A percentile compares a stretch with the other conserved stretches of the same genome.
These are phyloP conservation scores for Saccostrea glomerata DNA, from an alignment of 1,140 invertebrate genomes.

Conservation along the genomic window DNA sequence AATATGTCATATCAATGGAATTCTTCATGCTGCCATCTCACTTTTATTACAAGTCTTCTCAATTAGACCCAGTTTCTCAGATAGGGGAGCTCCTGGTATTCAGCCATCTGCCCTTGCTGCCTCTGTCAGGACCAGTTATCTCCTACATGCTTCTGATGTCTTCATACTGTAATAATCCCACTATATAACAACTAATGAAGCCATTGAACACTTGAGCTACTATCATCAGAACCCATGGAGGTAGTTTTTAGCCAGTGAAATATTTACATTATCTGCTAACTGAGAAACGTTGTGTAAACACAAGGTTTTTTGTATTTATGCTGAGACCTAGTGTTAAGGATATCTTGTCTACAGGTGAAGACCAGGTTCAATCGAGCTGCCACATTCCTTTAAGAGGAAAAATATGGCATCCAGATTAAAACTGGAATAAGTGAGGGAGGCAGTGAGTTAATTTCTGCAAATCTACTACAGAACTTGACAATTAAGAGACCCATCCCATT, in stretches of 20 bases:
- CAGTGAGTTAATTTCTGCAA: background rate
- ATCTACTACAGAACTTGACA: background rate
- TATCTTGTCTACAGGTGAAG: constrained; percentile 23
- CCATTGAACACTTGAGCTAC: constrained; percentile 30
- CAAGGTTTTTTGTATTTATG: constrained; percentile 32
- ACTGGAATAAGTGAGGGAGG: background rate
- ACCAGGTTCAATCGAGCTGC: constrained; percentile 11
- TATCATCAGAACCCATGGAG: constrained; percentile 18
- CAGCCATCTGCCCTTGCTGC: background rate
- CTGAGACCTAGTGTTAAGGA: constrained; percentile 21
- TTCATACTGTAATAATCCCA: background rate
- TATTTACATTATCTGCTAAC: constrained; percentile 36
- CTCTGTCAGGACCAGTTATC: background rate
- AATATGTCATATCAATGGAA: constrained; percentile 20
- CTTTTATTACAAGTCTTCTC: background rate
- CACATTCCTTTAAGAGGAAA: constrained; percentile 33
- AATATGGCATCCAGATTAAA: constrained; percentile 17
- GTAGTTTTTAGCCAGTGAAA: constrained; percentile 24
- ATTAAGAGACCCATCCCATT: background rate
- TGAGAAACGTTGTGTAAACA: constrained; percentile 34
- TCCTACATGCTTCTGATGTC: background rate
- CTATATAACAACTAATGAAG: constrained; percentile 24
- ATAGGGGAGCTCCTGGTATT: background rate
- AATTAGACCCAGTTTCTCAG: background rate
- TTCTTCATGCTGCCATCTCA: background rate